These are phyloP conservation scores for Heteromormyrus szaboi DNA, from an alignment of 2,797 vertebrate genomes.

Conservation along the genomic window DNA sequence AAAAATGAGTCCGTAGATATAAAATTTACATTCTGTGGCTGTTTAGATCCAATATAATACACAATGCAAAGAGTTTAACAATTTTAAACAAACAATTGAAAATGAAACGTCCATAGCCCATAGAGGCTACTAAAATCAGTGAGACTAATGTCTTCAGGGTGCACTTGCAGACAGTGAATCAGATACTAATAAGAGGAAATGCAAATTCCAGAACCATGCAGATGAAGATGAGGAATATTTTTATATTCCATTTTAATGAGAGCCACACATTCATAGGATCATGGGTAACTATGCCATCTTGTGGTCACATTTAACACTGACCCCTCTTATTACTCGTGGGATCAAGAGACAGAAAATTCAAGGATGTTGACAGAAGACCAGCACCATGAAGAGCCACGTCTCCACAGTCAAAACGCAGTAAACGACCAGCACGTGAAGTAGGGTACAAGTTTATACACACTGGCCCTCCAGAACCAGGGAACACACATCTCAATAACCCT, in stretches of 20 bases:
- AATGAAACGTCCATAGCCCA: not conserved
- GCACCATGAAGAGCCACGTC: not conserved
- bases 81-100: conserved; percentile 29
- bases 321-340: not conserved
- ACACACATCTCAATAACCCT: not conserved
- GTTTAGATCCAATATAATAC: conserved; percentile 22
- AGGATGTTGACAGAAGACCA: not conserved
- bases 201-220: not conserved
- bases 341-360: not conserved
- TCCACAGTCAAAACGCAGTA: not conserved
- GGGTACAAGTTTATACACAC: not conserved
- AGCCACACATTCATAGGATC: not conserved
- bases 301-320: not conserved
- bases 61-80: conserved; percentile 28
- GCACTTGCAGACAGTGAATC: not conserved
- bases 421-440: not conserved
- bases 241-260: not conserved
- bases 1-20: conserved; percentile 4
- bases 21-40: conserved; percentile 22
- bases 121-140: not conserved
- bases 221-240: not conserved
- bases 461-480: not conserved
- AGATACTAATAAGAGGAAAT: not conserved
- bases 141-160: not conserved
- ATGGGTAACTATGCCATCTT: not conserved